Evolutionary conservation across 2,888 invertebrate genomes (phyloP), one percentile per base, ranked within the genome.

Genomic region (Dicycla oo): DNA sequence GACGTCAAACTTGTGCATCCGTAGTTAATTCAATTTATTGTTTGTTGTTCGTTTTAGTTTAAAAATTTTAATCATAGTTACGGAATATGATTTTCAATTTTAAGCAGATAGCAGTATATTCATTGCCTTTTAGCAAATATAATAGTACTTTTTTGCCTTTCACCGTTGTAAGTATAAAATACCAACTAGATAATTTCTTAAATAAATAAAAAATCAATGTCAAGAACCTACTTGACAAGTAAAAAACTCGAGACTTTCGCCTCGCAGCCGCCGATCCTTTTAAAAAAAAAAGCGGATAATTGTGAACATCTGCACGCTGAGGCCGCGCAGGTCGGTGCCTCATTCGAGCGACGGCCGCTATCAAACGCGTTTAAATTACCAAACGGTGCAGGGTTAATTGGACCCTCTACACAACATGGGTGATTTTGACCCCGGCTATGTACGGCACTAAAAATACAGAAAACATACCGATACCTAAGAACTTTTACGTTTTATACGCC

Each of bases 251-350:
- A 74, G 77, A 83, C 88, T 87, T 88, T 88, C 86, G 88, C 86
- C 60, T 69, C 76, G 76, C 84, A 87, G 86, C 86, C 85, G 88
- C 82, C 83, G 83, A 78, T 83, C 84, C 86, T 64, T 38, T 81
- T 3, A 6, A 79, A 83, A 87, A 89, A 90, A 90, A 88, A 88
- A 80, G 82, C 82, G 86, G 86, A 89, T 93, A 93, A 93, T 93
- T 91, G 89, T 87, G 92, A 94, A 93, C 94, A 94, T 94, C 94
- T 94, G 94, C 92, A 87, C 86, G 84, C 78, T 82, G 83, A 84
- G 86, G 85, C 83, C 66, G 56, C 70, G 38, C 61, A 69, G 71
- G 78, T 83, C 81, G 82, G 87, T 89, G 88, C 89, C 88, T 89
- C 90, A 90, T 89, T 87, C 85, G 73, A 80, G 75, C 77, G 72